phyloP scores from a whole-genome alignment of 2,888 invertebrate species.

The Platycheirus albimanus region DNA sequence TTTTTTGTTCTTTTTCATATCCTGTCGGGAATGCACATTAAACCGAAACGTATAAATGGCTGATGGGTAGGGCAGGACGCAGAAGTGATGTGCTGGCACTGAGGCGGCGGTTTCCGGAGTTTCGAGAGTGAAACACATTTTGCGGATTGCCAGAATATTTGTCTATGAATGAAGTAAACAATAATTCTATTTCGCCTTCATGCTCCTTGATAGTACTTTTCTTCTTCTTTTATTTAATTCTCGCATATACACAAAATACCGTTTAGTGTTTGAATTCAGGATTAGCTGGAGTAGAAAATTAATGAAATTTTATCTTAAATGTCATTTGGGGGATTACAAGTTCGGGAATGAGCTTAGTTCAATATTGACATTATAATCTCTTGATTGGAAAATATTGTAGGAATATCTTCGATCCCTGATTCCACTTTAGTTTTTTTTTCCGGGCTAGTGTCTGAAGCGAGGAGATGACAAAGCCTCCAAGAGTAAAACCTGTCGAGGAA shows the following conservation, averaged over 20 bases:
- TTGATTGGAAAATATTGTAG: too few species aligned
- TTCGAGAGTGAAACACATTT: constrained; percentile 56
- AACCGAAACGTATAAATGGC: constrained; percentile 42
- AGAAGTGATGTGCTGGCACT: neutral
- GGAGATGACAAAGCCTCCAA: too few species aligned
- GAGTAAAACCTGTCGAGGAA: too few species aligned
- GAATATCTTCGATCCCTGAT: too few species aligned
- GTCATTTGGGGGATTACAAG: neutral
- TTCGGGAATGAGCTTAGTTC: too few species aligned
- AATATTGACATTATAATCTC: too few species aligned
- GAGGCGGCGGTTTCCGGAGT: constrained; percentile 17
- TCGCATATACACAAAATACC: neutral
- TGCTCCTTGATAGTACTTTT: neutral
- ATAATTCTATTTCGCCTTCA: constrained; percentile 13
- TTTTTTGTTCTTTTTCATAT: constrained; percentile 58
- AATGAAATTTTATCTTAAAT: neutral
- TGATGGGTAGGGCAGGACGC: neutral
- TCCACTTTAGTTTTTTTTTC: too few species aligned
- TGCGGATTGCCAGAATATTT: constrained; percentile 69
- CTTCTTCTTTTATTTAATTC: constrained; percentile 6
- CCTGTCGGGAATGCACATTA: constrained; percentile 68
- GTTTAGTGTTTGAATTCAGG: constrained; percentile 1
- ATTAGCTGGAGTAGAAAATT: constrained; percentile 57
- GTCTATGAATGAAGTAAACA: constrained; percentile 60
- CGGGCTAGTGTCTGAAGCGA: too few species aligned